Percentiles rank a stretch among this genome's conserved stretches.
Conservation (phyloP, 1,140 invertebrate species). For the Diabrotica virgifera region DNA sequence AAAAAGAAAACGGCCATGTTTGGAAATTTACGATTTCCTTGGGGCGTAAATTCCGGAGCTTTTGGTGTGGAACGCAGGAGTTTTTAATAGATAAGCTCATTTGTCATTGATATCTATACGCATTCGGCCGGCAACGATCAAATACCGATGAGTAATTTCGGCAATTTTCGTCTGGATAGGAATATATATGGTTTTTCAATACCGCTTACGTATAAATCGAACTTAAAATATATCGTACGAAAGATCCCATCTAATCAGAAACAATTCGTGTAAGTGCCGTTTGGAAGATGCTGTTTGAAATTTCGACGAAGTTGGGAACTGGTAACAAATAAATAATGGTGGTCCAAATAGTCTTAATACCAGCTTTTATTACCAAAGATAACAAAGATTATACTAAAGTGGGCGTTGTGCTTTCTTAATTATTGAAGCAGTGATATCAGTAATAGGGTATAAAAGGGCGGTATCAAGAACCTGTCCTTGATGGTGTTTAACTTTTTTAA, state of each 20-base stretch:
- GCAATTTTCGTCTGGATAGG: slow-evolving; percentile 28
- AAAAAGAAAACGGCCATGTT: slow-evolving; percentile 39
- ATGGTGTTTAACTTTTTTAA: too few species aligned
- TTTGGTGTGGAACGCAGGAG: slow-evolving; percentile 41
- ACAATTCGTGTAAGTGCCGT: not conserved
- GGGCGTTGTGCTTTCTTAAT: too few species aligned
- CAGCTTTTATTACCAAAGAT: too few species aligned
- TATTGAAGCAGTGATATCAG: too few species aligned
- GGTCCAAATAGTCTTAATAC: too few species aligned
- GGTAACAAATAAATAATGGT: too few species aligned
- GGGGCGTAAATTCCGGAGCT: slow-evolving; percentile 42
- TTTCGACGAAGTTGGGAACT: too few species aligned
- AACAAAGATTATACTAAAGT: too few species aligned
- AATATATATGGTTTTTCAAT: slow-evolving; percentile 1
- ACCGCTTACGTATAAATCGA: not conserved
- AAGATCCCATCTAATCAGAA: not conserved
- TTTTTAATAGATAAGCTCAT: slow-evolving; percentile 46
- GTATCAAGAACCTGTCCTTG: too few species aligned
- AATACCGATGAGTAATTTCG: slow-evolving; percentile 32
- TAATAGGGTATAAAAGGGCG: too few species aligned
- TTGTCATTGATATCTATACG: slow-evolving; percentile 44
- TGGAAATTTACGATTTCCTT: slow-evolving; percentile 43
- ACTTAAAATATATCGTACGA: not conserved
- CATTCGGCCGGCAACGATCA: slow-evolving; percentile 30
- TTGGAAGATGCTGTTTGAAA: too few species aligned